A percentile compares a stretch with the other conserved stretches of the same genome.
phyloP scores from a whole-genome alignment of 1,140 invertebrate genomes.

The Leptinotarsa lineolata region DNA sequence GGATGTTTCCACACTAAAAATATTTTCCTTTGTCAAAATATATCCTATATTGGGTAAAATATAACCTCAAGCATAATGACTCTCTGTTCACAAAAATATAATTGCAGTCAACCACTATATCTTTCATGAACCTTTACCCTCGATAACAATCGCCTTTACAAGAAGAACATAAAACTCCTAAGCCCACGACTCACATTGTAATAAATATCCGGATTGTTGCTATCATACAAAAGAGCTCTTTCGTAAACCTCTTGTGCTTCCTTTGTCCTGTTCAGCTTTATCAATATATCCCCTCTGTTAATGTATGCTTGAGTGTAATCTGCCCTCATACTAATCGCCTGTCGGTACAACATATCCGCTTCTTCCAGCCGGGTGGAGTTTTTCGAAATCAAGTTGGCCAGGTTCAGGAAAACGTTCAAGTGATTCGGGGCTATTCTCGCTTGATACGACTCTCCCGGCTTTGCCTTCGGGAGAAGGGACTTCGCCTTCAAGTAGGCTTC shows the following conservation, averaged over 20 bases:
- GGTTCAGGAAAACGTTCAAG: slow-evolving; percentile 93
- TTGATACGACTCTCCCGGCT: slow-evolving; percentile 91
- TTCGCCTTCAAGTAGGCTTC: slow-evolving; percentile 89
- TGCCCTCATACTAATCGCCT: slow-evolving; percentile 95
- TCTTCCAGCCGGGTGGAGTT: slow-evolving; percentile 90
- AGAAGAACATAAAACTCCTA: neutral
- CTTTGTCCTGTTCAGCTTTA: slow-evolving; percentile 92
- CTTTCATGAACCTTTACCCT: no score
- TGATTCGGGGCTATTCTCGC: slow-evolving; percentile 95
- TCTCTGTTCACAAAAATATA: no score
- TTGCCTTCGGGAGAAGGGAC: slow-evolving; percentile 84
- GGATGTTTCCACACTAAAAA: no score
- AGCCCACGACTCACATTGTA: slow-evolving; percentile 79
- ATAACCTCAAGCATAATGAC: no score
- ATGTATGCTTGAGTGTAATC: slow-evolving; percentile 98
- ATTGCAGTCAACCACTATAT: no score
- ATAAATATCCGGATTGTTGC: slow-evolving; percentile 94
- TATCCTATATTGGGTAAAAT: no score
- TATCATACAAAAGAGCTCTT: slow-evolving; percentile 89
- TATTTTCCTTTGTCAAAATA: no score
- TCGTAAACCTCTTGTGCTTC: slow-evolving; percentile 96
- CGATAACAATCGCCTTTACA: no score
- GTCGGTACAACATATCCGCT: slow-evolving; percentile 89
- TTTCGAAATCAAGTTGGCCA: slow-evolving; percentile 93
- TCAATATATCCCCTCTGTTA: slow-evolving; percentile 93